Conservation (phyloP, 2,888 invertebrate species). For the Cetonia aurata region DNA sequence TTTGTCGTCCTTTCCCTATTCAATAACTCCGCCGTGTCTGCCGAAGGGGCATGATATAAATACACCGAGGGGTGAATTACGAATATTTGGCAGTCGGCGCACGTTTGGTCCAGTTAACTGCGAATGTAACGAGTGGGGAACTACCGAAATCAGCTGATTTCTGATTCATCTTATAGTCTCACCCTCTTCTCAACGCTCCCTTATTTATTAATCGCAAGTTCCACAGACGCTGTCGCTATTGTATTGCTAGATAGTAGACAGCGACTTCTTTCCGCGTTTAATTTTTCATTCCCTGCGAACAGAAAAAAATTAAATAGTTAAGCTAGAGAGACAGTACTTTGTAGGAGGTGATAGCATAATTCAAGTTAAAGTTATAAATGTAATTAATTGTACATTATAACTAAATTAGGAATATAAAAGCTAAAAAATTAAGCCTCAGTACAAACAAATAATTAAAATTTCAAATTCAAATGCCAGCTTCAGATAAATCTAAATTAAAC, state of each 20-base stretch:
- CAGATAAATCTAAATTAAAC: no score
- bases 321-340: no score
- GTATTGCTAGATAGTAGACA: neutral
- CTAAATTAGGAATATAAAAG: no score
- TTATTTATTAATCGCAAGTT: constrained; percentile 50
- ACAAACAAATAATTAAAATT: no score
- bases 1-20: constrained; percentile 42
- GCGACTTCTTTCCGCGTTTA: no score
- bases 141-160: constrained; percentile 62
- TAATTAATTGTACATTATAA: no score
- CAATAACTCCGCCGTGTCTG: constrained; percentile 16
- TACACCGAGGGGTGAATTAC: constrained; percentile 46
- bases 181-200: constrained; percentile 47
- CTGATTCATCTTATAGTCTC: constrained; percentile 55
- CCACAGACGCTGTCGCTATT: constrained; percentile 5
- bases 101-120: constrained; percentile 65
- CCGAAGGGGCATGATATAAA: constrained; percentile 31
- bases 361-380: no score
- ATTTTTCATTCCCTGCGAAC: no score
- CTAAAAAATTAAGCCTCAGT: no score
- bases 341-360: no score
- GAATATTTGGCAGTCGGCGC: constrained; percentile 61
- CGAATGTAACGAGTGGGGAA: constrained; percentile 52
- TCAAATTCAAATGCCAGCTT: no score
- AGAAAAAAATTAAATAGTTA: no score